Evolutionary conservation across 2,888 invertebrate species (phyloP).

Genomic region (Macrophya annulata): DNA sequence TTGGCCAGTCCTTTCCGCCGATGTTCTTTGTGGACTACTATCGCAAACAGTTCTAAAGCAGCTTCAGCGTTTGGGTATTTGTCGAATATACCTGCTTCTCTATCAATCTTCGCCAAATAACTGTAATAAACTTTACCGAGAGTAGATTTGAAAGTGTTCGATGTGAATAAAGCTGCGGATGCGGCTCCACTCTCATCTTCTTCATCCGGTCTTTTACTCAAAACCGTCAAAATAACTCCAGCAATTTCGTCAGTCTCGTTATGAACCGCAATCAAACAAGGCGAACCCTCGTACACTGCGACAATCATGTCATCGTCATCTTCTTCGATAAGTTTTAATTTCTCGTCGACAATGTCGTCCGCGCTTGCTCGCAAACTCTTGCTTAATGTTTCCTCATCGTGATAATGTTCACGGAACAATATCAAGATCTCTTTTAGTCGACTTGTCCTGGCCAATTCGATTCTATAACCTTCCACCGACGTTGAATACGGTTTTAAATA

Average conservation of each 20-base stretch:
- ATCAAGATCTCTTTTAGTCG: conserved; percentile 60
- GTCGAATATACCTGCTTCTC: conserved; percentile 59
- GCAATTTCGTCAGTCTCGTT: conserved; percentile 59
- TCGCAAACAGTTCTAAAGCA: conserved; percentile 66
- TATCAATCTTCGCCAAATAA: conserved; percentile 63
- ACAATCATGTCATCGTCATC: conserved; percentile 64
- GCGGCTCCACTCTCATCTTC: conserved; percentile 54
- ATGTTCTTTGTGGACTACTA: conserved; percentile 65
- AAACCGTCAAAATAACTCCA: conserved; percentile 64
- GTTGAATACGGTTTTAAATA: not conserved
- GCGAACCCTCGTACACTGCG: conserved; percentile 60
- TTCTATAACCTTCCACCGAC: conserved; percentile 48
- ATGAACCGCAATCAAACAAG: conserved; percentile 63
- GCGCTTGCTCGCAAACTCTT: conserved; percentile 60
- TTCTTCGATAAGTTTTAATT: conserved; percentile 60
- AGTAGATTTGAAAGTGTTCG: conserved; percentile 53
- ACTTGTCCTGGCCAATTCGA: conserved; percentile 58
- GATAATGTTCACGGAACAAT: conserved; percentile 64
- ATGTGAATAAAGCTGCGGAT: conserved; percentile 49
- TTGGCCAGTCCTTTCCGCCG: conserved; percentile 64
- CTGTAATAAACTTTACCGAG: conserved; percentile 64
- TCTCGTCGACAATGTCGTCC: conserved; percentile 51
- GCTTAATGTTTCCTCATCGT: conserved; percentile 67
- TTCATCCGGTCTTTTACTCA: conserved; percentile 61
- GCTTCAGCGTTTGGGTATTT: conserved; percentile 60